Base-by-base conservation (phyloP, 2,113 vertebrate genomes). In the Lamprotornis superbus region DNA sequence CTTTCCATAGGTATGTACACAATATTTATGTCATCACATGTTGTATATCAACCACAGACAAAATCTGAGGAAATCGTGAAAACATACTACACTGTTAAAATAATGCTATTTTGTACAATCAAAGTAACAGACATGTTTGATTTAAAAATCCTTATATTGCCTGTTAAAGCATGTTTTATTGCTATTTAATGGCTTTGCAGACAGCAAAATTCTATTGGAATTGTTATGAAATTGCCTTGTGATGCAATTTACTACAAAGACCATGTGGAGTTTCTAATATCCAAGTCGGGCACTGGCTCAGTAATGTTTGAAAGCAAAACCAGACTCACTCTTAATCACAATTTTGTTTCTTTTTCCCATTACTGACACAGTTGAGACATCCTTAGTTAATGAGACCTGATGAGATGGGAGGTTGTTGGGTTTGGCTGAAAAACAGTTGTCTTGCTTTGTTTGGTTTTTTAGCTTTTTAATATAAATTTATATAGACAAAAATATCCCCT, bases 191-290 rank as follows among this genome's bases (percentile, higher is more conserved):
- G 91, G 78, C 78, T 90, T 92, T 92, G 83, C 37, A 89, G 86
- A 79, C 68, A 76, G 91, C 84, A 94, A 87, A 96, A 94, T 74
- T 78, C 93, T 90, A 49, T 81, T 93, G 93, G 68, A 92, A 61
- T 31, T 87, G 93, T 93, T 89, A 80, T 53, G 77, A 87, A 97
- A 91, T 93, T 27, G 5, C 79, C 59, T 91, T 89, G 65, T 89
- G 95, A 74, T 84, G 95, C 75, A 79, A 90, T 78, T 94, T 91
- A 50, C 79, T 80, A 5, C 40, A 67, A 61, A 89, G 80, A 86
- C 22, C 73, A 46, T 25, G 71, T 86, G 52, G 87, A 88, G 55
- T 87, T 95, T 57, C 71, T 74, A 91, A 69, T 28, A 61, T 50
- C 39, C 39, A 10, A 27, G 25, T n/a, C 0, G 15, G 88, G 4